A percentile compares a stretch with the other conserved stretches of the same genome.
Evolutionary conservation across 2,113 vertebrate genomes (phyloP).

Genomic region (Antigone vipio): DNA sequence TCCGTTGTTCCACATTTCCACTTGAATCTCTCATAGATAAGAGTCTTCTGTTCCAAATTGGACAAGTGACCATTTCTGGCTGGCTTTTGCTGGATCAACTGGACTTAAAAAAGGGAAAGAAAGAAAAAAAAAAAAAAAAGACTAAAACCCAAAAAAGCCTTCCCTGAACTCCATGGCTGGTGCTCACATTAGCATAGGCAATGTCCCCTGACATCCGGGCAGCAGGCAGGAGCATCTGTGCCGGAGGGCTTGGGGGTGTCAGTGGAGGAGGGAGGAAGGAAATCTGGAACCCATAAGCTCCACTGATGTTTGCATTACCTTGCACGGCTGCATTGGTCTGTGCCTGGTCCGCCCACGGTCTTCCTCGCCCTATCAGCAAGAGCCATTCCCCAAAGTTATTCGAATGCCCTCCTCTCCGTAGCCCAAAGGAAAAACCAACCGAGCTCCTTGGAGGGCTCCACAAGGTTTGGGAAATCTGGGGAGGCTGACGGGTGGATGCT

Average conservation of each 20-base stretch:
- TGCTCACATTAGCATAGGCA: background rate
- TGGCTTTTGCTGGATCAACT: background rate
- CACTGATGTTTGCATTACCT: conserved; percentile 79
- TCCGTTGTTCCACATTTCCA: background rate
- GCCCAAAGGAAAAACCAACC: conserved; percentile 52
- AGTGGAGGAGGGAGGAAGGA: conserved; percentile 53
- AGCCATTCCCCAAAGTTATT: conserved; percentile 46
- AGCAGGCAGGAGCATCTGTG: conserved; percentile 60
- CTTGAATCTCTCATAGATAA: background rate
- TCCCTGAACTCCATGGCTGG: background rate
- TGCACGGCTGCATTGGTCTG: conserved; percentile 78
- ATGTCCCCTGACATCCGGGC: background rate
- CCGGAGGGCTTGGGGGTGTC: conserved; percentile 45
- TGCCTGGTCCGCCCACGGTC: conserved; percentile 71
- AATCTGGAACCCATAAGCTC: conserved; percentile 93
- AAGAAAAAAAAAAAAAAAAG: too few species aligned
- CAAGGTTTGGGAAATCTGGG: background rate
- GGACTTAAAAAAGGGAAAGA: background rate
- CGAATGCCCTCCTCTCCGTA: conserved; percentile 54
- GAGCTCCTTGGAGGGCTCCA: conserved; percentile 46
- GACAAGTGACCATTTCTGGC: background rate
- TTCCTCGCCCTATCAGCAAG: conserved; percentile 66
- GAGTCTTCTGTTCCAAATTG: background rate
- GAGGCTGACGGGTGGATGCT: background rate
- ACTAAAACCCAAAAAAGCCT: background rate